Base-by-base conservation (phyloP, 2,113 vertebrate species). In the Brachyistius frenatus region DNA sequence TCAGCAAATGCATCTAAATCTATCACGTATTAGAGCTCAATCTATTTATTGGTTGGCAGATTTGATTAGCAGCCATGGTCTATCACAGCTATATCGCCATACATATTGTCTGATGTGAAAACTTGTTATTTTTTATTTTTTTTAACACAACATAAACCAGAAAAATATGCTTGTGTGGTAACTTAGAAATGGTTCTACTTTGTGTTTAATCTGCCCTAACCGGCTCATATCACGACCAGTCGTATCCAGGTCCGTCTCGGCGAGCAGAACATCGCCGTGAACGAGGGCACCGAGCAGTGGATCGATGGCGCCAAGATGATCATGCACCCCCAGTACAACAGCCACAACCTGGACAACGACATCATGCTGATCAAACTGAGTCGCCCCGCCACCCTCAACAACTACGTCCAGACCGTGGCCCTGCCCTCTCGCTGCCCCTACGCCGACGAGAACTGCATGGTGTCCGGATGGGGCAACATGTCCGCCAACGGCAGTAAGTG, bases 391-490 rank as follows among this genome's bases (percentile, higher is more conserved):
- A 0, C 31, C 54, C 23, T 95, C 65, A 96, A 90, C 68, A 15
- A 55, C 50, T 89, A 91, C 0, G 95, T 96, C 70, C 80, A 65
- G 1, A 89, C 95, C 4, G 76, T 97, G 68, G 1, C 90, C 0
- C 88, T 97, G 86, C 86, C 96, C 1, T 61, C 76, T 0, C 83
- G 50, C 67, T 95, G 95, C 7, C 85, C 93, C 1, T 0, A 60
- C 0, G 72, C 95, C 0, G 95, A 95, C 36, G 95, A 95, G 69
- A 74, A 15, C 15, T 97, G 96, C 81, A 55, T 96, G 49, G 91
- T 97, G 92, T 96, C 96, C 0, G 95, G 95, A 47, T 97, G 96
- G 96, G 96, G 96, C 54, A 95, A 95, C 90, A 96, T 87, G 1
- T 46, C 89, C n/a, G 92, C 92, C 86, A 87, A 74, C 0, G 92